phyloP scores from a whole-genome alignment of 1,140 invertebrate genomes.

The Panagrolaimus sp. region DNA sequence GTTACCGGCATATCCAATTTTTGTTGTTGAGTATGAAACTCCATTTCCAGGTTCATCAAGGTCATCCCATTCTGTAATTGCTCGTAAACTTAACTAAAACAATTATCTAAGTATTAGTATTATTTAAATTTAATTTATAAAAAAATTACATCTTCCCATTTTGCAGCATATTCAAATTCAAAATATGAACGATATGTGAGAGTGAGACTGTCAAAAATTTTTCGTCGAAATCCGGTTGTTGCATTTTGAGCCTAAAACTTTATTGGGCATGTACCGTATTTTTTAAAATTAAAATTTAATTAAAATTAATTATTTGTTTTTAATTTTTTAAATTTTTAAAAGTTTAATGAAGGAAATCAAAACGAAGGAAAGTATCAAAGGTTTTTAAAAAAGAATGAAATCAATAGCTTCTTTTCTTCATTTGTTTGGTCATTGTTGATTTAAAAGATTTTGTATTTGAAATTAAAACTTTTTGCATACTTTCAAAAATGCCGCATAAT shows the following conservation, averaged over 20 bases:
- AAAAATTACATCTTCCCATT: conserved; percentile 20
- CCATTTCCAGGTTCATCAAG: conserved; percentile 11
- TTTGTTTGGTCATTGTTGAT: not conserved
- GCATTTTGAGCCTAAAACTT: not conserved
- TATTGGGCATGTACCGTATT: not conserved
- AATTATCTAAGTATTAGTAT: conserved; percentile 8
- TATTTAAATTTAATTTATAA: not conserved
- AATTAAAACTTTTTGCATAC: conserved; percentile 7
- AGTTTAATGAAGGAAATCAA: too few relatives aligned
- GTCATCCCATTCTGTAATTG: conserved; percentile 33
- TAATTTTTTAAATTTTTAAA: too few relatives aligned
- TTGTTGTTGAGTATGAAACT: conserved; percentile 24
- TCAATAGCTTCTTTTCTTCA: too few relatives aligned
- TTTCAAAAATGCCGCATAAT: conserved; percentile 21
- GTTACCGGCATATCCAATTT: conserved; percentile 18
- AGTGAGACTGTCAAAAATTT: conserved; percentile 11
- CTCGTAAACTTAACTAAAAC: conserved; percentile 25
- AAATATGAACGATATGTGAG: not conserved
- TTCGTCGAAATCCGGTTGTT: not conserved
- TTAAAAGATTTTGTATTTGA: not conserved
- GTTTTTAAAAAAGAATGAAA: too few relatives aligned
- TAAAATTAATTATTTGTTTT: too few relatives aligned
- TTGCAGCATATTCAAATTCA: conserved; percentile 19
- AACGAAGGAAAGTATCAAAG: too few relatives aligned
- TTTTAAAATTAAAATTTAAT: not conserved